Conservation (phyloP, 2,113 vertebrate species). For the Callocephalon fimbriatum region DNA sequence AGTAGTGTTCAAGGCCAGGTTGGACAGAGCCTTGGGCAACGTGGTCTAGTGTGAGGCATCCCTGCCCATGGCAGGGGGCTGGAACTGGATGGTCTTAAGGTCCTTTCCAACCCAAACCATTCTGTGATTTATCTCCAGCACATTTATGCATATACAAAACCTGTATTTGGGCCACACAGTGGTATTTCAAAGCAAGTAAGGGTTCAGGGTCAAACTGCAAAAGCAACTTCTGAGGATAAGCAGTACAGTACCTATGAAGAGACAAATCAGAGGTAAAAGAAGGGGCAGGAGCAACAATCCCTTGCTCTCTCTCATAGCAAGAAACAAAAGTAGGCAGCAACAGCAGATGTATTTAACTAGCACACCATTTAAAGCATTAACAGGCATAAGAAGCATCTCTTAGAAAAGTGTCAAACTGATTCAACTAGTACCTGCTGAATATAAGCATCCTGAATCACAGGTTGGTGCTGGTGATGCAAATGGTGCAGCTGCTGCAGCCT, state of each 20-base stretch:
- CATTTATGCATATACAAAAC: not conserved
- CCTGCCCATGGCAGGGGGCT: not conserved
- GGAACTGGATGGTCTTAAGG: not conserved
- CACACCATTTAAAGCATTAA: rapidly evolving
- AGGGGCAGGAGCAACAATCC: not conserved
- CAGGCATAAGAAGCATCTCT: rapidly evolving
- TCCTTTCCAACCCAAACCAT: not conserved
- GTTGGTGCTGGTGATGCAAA: slow-evolving; percentile 80
- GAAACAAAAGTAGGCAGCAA: not conserved
- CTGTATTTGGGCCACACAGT: not conserved
- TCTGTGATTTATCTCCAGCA: not conserved
- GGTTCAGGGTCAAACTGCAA: not conserved
- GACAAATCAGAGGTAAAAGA: not conserved
- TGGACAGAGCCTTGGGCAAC: not conserved
- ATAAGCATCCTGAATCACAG: slow-evolving; percentile 81
- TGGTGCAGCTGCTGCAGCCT: slow-evolving; percentile 90
- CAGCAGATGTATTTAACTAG: not conserved
- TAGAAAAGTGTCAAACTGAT: not conserved
- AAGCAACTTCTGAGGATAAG: not conserved
- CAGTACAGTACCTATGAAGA: not conserved
- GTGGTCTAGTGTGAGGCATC: not conserved
- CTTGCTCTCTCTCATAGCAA: not conserved
- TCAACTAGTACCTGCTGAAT: slow-evolving; percentile 81
- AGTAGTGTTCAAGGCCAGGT: not conserved
- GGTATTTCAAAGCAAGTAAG: not conserved